Percentiles rank a stretch among this genome's conserved stretches.
Evolutionary conservation across 64 coral and sea anemone species (phyloP).

Genomic region (Actinia equina): DNA sequence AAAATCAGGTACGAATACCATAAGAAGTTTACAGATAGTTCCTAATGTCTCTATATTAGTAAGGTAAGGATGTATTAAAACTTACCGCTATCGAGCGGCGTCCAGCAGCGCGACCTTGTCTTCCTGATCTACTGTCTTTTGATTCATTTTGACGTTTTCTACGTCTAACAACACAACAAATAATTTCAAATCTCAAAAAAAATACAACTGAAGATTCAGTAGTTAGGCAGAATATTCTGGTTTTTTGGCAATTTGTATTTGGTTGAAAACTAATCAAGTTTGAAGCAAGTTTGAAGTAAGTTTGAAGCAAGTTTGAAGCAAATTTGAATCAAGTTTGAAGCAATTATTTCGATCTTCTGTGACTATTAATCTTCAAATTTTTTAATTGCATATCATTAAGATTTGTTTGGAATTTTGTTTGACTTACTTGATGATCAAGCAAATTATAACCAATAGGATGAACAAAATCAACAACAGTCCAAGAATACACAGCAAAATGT

Average conservation of each 20-base stretch:
- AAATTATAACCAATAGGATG: slow-evolving; percentile 18
- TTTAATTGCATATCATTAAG: too few relatives aligned
- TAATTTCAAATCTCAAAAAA: too few relatives aligned
- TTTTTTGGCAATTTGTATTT: too few relatives aligned
- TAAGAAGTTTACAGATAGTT: too few relatives aligned
- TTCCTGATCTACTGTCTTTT: not conserved
- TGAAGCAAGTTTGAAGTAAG: not conserved
- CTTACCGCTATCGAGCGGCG: not conserved
- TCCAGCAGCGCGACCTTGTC: not conserved
- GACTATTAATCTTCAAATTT: too few relatives aligned
- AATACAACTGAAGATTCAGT: too few relatives aligned
- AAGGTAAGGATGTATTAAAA: not conserved
- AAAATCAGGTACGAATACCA: not conserved
- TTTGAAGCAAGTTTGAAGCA: not conserved
- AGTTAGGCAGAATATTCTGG: too few relatives aligned
- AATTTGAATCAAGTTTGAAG: too few relatives aligned
- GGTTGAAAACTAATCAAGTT: not conserved
- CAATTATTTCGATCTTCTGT: too few relatives aligned
- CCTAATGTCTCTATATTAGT: too few relatives aligned
- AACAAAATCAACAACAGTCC: slow-evolving; percentile 27
- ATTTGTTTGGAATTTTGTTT: not conserved
- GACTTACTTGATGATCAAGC: slow-evolving; percentile 46
- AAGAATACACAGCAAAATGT: slow-evolving; percentile 44
- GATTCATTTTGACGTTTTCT: slow-evolving; percentile 14
- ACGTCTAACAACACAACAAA: not conserved